Base-by-base conservation (phyloP, 2,113 vertebrate genomes). In the Elgaria multicarinata region DNA sequence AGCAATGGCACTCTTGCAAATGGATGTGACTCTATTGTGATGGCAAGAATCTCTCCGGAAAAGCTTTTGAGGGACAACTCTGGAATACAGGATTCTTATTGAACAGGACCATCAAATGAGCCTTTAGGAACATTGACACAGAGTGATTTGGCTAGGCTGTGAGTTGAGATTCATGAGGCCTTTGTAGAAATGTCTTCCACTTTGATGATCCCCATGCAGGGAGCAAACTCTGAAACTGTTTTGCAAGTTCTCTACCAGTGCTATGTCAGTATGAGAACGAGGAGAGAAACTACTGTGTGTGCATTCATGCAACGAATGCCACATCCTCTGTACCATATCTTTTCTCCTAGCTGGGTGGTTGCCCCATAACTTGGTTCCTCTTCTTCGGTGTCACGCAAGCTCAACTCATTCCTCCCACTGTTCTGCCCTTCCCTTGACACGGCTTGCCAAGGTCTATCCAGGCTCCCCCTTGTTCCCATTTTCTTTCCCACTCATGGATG, bases 261-360 rank as follows among this genome's bases (percentile, higher is more conserved):
- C 64, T 39, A 69, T n/a, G 22, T 36, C 33, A 69, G 26, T 39
- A 9, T 87, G 62, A 87, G 80, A 91, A 78, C 39, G 39, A 62
- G 83, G 86, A 83, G 80, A 58, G 36, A 83, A 76, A 87, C 50
- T 78, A 86, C 86, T 58, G 74, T 62, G 64, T 71, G 39, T 58
- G 58, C 10, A 78, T 8, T 83, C 85, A 44, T 44, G 72, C 50
- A 69, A 69, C 69, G n/a, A 39, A 91, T 62, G 62, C 66, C 81
- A 91, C 86, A 79, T 88, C 86, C 86, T 88, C 81, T 80, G 53
- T 62, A 50, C 50, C 62, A 69, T 36, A 36, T 66, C 24, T 67
- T 78, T 58, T 13, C 31, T 46, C 31, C 44, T 39, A 50, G 39
- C 62, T 22, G 46, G 46, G 22, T 69, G 75, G 58, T 83, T 91